phyloP scores from a whole-genome alignment of 2,888 invertebrate genomes.

The Arge pagana region DNA sequence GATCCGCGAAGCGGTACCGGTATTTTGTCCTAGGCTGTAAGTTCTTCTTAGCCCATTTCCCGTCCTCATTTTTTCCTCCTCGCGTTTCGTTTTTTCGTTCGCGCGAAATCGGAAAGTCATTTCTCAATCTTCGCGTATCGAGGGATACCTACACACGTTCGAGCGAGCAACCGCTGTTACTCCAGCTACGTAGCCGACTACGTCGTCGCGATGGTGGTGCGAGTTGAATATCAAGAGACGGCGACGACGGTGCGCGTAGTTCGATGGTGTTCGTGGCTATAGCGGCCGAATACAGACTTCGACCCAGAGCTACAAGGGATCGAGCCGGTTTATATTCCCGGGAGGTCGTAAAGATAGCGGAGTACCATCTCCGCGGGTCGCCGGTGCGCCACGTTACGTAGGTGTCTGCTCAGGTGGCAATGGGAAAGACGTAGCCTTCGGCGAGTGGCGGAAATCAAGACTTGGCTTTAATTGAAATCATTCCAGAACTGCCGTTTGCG shows the following conservation, averaged over 20 bases:
- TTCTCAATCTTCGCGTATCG: too few relatives aligned
- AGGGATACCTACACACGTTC: too few relatives aligned
- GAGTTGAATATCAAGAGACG: background rate
- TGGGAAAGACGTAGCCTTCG: too few relatives aligned
- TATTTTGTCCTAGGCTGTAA: constrained; percentile 13
- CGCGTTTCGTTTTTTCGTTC: too few relatives aligned
- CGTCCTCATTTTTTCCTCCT: background rate
- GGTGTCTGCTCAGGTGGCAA: constrained; percentile 19
- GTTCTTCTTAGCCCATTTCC: constrained; percentile 13
- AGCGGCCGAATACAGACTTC: constrained; percentile 11
- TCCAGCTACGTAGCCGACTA: too few relatives aligned
- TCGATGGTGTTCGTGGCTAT: background rate
- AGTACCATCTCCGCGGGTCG: constrained; percentile 27
- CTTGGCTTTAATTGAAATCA: constrained; percentile 17
- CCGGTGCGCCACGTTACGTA: constrained; percentile 6
- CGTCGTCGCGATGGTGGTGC: constrained; percentile 1
- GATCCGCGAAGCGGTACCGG: background rate
- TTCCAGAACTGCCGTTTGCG: constrained; percentile 15
- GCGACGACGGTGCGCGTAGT: background rate
- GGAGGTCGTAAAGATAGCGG: constrained; percentile 48
- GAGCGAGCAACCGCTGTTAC: too few relatives aligned
- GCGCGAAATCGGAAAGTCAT: too few relatives aligned
- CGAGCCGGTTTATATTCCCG: constrained; percentile 48
- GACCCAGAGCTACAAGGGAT: constrained; percentile 38
- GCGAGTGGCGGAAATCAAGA: too few relatives aligned